Percentiles rank a stretch among this genome's conserved stretches.
These are phyloP conservation scores for Rotaria macrura DNA, from an alignment of 2,888 invertebrate genomes.

Conservation along the genomic window DNA sequence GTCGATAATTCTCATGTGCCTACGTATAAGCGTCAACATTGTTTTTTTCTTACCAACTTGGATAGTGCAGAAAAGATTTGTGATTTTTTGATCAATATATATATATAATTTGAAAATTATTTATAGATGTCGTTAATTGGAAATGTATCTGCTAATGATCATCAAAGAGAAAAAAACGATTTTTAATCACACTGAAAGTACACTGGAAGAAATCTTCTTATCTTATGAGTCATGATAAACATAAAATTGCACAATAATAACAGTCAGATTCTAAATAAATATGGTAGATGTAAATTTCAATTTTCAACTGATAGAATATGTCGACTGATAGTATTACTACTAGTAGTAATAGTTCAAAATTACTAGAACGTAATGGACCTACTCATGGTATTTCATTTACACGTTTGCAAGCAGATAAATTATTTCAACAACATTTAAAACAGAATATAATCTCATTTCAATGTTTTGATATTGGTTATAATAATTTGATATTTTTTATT, in stretches of 20 bases:
- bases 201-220: background rate
- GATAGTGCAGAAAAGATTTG: too few relatives aligned
- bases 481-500: slow-evolving; percentile 9
- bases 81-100: too few relatives aligned
- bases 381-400: background rate
- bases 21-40: too few relatives aligned
- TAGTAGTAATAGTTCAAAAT: background rate
- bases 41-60: too few relatives aligned
- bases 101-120: too few relatives aligned
- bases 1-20: too few relatives aligned
- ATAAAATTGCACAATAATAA: background rate
- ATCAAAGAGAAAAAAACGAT: too few relatives aligned
- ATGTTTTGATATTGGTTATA: background rate
- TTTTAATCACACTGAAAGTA: too few relatives aligned
- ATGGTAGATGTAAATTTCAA: background rate
- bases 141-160: too few relatives aligned
- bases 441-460: background rate
- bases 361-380: background rate
- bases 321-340: background rate
- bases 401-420: background rate
- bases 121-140: too few relatives aligned
- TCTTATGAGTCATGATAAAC: background rate
- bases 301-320: background rate
- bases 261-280: background rate
- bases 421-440: background rate